These are phyloP conservation scores for Pangasius krempfi DNA, from an alignment of 2,797 vertebrate genomes.

Conservation along the genomic window DNA sequence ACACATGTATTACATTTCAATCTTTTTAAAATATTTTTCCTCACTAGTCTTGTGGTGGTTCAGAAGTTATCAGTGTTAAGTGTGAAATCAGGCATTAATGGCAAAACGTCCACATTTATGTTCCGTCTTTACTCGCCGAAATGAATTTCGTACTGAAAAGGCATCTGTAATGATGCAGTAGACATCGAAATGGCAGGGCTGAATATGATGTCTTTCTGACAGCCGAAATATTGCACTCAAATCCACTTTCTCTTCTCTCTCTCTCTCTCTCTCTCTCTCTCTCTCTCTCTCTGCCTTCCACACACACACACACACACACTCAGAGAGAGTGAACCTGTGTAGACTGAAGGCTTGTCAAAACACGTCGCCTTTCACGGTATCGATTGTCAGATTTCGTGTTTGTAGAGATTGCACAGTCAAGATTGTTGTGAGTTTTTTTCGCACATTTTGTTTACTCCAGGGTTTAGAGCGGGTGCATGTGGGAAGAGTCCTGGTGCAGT, in stretches of 20 bases:
- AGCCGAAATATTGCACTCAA: conserved; percentile 10
- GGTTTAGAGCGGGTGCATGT: conserved; percentile 15
- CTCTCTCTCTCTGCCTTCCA: background rate
- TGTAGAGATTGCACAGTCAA: conserved; percentile 30
- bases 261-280: conserved; percentile 3
- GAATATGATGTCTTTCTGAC: conserved; percentile 13
- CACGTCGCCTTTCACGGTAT: conserved; percentile 34
- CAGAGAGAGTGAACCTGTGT: conserved; percentile 21
- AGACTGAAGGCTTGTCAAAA: conserved; percentile 56
- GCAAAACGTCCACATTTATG: background rate
- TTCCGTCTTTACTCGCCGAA: background rate
- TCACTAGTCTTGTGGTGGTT: background rate
- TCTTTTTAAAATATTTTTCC: background rate
- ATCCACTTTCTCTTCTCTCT: background rate
- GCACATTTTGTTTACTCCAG: conserved; percentile 36
- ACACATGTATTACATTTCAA: background rate
- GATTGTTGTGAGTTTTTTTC: background rate
- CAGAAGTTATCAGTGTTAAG: background rate
- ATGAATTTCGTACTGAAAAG: conserved; percentile 14
- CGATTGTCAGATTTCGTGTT: conserved; percentile 50
- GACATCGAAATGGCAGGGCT: conserved; percentile 22
- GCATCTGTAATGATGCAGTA: conserved; percentile 26
- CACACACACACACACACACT: background rate
- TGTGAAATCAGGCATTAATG: background rate
- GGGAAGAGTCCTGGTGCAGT: conserved; percentile 23